A percentile compares a stretch with the other conserved stretches of the same genome.
Conservation (phyloP, 1,140 invertebrate species). For the Sitophilus oryzae region DNA sequence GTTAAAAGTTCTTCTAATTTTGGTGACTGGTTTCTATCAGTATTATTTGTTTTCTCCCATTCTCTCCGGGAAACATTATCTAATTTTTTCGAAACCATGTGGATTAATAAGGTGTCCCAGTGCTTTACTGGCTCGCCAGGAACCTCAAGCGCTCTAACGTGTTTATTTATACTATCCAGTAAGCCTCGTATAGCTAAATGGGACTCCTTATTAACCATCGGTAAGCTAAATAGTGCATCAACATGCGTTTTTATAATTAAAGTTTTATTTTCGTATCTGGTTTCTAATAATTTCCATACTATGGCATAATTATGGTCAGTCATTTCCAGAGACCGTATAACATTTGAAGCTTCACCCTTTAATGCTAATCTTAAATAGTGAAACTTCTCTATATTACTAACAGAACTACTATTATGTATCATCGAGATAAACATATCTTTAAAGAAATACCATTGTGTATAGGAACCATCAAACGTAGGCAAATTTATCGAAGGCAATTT, state of each 20-base stretch:
- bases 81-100: slow-evolving; percentile 8
- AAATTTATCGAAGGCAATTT: slow-evolving; percentile 12
- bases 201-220: slow-evolving; percentile 20
- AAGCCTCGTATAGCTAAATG: slow-evolving; percentile 15
- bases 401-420: slow-evolving; percentile 6
- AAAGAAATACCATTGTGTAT: slow-evolving; percentile 3
- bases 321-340: slow-evolving; percentile 21
- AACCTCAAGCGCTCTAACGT: slow-evolving; percentile 25
- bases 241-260: slow-evolving; percentile 23
- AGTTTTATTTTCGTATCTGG: slow-evolving; percentile 29
- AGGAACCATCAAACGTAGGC: slow-evolving; percentile 2
- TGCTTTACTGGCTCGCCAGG: slow-evolving; percentile 27
- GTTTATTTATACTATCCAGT: slow-evolving; percentile 16
- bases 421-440: slow-evolving; percentile 7
- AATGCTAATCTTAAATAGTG: slow-evolving; percentile 26
- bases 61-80: not conserved
- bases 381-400: slow-evolving; percentile 12
- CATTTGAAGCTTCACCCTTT: slow-evolving; percentile 16
- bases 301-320: slow-evolving; percentile 26
- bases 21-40: not conserved
- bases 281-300: slow-evolving; percentile 25
- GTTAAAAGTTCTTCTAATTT: not conserved
- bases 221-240: slow-evolving; percentile 14
- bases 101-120: slow-evolving; percentile 31
- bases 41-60: slow-evolving; percentile 8